Evolutionary conservation across 2,113 vertebrate genomes (phyloP).

Genomic region (Hydrochoerus hydrochaeris): DNA sequence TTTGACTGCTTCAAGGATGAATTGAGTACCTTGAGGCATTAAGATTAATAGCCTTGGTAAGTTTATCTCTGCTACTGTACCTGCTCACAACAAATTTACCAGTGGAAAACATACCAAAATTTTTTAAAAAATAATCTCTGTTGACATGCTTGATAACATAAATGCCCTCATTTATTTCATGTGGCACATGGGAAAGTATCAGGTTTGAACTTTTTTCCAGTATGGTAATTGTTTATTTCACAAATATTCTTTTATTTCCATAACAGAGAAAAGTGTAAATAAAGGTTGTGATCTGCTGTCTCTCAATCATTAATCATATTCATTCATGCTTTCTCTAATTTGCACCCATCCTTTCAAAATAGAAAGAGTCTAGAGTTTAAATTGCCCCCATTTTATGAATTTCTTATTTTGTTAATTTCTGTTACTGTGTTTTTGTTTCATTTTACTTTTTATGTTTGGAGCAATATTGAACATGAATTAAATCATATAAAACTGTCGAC

Average conservation of each 20-base stretch:
- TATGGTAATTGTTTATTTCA: conserved; percentile 54
- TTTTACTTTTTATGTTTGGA: conserved; percentile 5
- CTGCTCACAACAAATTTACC: conserved; percentile 49
- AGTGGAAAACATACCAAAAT: conserved; percentile 47
- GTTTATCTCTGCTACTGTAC: conserved; percentile 17
- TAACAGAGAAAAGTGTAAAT: conserved; percentile 55
- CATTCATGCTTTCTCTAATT: background rate
- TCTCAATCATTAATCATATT: conserved; percentile 24
- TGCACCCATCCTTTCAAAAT: conserved; percentile 20
- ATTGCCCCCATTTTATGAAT: background rate
- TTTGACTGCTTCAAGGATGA: conserved; percentile 55
- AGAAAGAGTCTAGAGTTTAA: conserved; percentile 24
- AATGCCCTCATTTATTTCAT: conserved; percentile 71
- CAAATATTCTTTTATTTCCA: conserved; percentile 50
- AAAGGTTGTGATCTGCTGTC: conserved; percentile 9
- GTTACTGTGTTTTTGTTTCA: conserved; percentile 15
- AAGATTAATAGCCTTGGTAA: conserved; percentile 68
- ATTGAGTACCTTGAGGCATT: conserved; percentile 31
- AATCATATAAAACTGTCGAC: background rate
- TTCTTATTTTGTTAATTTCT: conserved; percentile 57
- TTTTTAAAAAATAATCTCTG: background rate
- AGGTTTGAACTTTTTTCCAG: background rate
- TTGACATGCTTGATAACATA: conserved; percentile 55
- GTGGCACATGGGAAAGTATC: conserved; percentile 22
- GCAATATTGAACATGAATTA: conserved; percentile 38